Evolutionary conservation across 2,888 invertebrate species (phyloP).

Genomic region (Cerastoderma edule): DNA sequence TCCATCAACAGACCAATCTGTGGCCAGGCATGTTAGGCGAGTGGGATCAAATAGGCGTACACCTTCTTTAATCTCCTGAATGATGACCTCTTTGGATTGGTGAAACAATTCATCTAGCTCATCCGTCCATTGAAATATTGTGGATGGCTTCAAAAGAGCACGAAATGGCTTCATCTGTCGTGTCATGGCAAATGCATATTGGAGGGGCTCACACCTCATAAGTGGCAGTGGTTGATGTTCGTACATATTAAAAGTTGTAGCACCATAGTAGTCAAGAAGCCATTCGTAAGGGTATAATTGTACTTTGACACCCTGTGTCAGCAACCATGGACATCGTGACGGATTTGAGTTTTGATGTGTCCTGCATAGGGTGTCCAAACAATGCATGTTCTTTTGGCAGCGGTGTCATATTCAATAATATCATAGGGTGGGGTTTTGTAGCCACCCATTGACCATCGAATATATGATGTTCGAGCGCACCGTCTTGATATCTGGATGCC

Average conservation of each 20-base stretch:
- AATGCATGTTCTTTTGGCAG: constrained; percentile 15
- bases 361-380: constrained; percentile 24
- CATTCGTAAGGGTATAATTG: constrained; percentile 41
- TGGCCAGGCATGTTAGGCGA: constrained; percentile 52
- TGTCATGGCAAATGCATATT: constrained; percentile 58
- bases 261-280: constrained; percentile 42
- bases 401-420: constrained; percentile 13
- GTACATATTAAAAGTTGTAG: constrained; percentile 39
- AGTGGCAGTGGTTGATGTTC: constrained; percentile 53
- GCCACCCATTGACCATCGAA: constrained; percentile 34
- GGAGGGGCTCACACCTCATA: constrained; percentile 52
- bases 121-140: constrained; percentile 44
- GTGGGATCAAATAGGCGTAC: constrained; percentile 55
- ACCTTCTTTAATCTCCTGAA: constrained; percentile 53
- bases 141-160: constrained; percentile 42
- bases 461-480: constrained; percentile 23
- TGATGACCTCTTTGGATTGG: constrained; percentile 48
- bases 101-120: constrained; percentile 39
- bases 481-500: too few species aligned
- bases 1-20: constrained; percentile 58
- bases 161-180: constrained; percentile 54
- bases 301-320: constrained; percentile 43
- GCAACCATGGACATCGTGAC: constrained; percentile 32
- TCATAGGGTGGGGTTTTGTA: constrained; percentile 37
- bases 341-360: constrained; percentile 18